Base-by-base conservation (phyloP, 2,888 invertebrate species). In the Lydus trimaculatus region DNA sequence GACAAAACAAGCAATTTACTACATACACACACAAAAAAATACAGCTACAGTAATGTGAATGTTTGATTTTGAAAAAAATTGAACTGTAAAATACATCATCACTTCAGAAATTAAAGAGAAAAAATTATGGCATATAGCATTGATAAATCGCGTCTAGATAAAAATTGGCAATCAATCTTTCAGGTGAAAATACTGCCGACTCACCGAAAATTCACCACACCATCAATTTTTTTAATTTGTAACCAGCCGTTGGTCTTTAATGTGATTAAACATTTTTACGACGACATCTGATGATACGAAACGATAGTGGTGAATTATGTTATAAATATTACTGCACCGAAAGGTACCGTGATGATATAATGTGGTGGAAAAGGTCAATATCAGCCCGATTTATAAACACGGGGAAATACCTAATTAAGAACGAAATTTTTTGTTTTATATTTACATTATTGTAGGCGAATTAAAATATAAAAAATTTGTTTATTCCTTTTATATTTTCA, bases 111-210 rank as follows among this genome's bases (percentile, higher is more conserved):
- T 28, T 28, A 52, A 23, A 52, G 15, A 28, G 6, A 7, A 28
- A 52, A 56, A 56, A 25, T 56, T n/a, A 25, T 1, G 5, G 6
- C 15, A 52, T 4, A 48, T 11, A 25, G 11, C 28, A n/a, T 28
- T 56, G 28, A 56, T 56, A 56, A 56, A 56, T 28, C 56, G 15
- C 25, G 25, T 56, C 36, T 61, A 36, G 25, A 61, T 36, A 31
- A 39, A 61, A 36, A 61, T 61, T 61, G 36, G 31, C 17, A 61
- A 61, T 61, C 61, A 61, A 61, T 61, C 61, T 61, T 61, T 23
- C 61, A 61, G 61, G 25, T 61, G 61, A 25, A 61, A 36, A 61
- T 61, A 28, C 56, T 56, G 56, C n/a, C 25, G 23, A 56, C 56
- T 56, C 56, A 28, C 28, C 25, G n/a, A 28, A 56, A 56, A 25